Evolutionary conservation across 1,140 invertebrate genomes (phyloP).

Genomic region (Leptopilina boulardi): DNA sequence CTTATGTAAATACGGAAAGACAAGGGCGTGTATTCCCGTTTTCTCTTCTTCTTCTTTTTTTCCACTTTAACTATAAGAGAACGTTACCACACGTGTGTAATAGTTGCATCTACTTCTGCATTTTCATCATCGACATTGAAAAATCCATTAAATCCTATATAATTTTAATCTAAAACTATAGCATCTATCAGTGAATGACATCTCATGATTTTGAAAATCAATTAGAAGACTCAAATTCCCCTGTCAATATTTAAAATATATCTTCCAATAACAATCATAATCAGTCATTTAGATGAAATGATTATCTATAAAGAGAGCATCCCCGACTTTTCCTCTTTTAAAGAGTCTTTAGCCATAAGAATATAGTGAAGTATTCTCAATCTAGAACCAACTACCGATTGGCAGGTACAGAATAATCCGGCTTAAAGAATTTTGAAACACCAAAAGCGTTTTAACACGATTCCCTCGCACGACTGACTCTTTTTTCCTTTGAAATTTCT

Average conservation of each 20-base stretch:
- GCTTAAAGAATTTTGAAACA: slow-evolving; percentile 72
- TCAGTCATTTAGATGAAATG: no score
- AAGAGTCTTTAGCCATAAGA: background rate
- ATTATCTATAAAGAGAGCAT: background rate
- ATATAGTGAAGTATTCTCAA: background rate
- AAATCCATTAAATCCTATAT: no score
- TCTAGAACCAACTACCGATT: slow-evolving; percentile 55
- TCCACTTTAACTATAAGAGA: background rate
- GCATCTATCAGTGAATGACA: no score
- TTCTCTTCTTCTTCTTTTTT: background rate
- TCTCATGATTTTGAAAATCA: no score
- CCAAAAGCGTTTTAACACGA: slow-evolving; percentile 71
- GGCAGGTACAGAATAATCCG: slow-evolving; percentile 70
- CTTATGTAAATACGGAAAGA: slow-evolving; percentile 45
- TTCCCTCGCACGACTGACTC: slow-evolving; percentile 43
- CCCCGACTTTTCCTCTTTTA: slow-evolving; percentile 9
- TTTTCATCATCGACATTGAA: no score
- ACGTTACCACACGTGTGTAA: slow-evolving; percentile 17
- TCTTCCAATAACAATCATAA: no score
- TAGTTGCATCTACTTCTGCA: background rate
- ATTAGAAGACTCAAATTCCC: no score
- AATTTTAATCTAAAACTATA: no score
- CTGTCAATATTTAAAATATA: no score
- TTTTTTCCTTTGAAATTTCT: slow-evolving; percentile 46
- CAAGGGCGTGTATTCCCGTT: slow-evolving; percentile 22